These are phyloP conservation scores for Clamator glandarius DNA, from an alignment of 2,797 vertebrate genomes.

Conservation along the genomic window DNA sequence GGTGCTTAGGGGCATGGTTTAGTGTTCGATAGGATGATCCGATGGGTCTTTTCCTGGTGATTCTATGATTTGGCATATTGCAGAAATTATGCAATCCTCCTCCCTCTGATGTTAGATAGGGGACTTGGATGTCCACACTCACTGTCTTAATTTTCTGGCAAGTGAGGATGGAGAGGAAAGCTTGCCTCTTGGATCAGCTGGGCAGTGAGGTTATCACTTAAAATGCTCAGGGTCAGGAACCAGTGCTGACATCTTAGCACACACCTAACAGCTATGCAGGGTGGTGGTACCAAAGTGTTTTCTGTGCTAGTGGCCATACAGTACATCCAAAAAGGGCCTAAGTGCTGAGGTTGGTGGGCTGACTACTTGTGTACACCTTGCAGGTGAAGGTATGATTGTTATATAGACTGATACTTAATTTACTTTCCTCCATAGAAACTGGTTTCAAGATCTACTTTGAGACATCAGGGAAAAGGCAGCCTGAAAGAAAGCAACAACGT, in stretches of 20 bases:
- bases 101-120: not conserved
- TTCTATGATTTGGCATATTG: not conserved
- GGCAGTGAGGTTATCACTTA: not conserved
- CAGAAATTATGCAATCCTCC: not conserved
- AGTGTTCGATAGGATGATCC: too few species aligned
- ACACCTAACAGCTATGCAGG: accelerated
- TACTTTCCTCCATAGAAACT: constrained; percentile 68
- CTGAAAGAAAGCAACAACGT: constrained; percentile 67
- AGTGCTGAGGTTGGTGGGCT: not conserved
- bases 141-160: not conserved
- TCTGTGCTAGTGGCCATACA: not conserved
- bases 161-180: not conserved
- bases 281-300: not conserved
- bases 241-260: not conserved
- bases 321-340: not conserved
- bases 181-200: not conserved
- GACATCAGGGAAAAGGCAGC: constrained; percentile 73
- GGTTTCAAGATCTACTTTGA: constrained; percentile 72
- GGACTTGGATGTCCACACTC: not conserved
- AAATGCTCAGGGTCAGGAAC: not conserved
- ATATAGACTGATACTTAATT: not conserved
- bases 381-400: not conserved
- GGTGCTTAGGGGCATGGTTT: too few species aligned
- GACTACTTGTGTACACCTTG: not conserved
- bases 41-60: too few species aligned